Conservation (phyloP, 1,140 invertebrate genomes). For the Bombus affinis region DNA sequence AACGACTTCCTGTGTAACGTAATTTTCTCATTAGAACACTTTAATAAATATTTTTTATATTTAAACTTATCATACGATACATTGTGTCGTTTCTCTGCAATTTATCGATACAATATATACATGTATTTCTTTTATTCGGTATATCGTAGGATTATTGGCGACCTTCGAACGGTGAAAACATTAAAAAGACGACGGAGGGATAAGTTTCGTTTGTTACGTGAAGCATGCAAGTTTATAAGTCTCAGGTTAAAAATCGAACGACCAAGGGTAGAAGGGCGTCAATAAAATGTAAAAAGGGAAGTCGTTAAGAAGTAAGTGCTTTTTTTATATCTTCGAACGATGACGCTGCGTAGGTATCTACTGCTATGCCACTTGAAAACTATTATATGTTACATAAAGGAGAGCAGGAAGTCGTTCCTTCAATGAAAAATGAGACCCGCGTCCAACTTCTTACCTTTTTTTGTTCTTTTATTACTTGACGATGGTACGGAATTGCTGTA, state of each 20-base stretch:
- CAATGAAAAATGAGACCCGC: constrained; percentile 34
- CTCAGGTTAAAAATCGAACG: not conserved
- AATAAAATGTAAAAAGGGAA: constrained; percentile 41
- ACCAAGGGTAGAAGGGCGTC: not conserved
- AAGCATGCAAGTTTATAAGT: not conserved
- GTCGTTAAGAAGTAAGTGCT: constrained; percentile 33
- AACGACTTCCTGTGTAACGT: constrained; percentile 31
- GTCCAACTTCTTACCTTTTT: not conserved
- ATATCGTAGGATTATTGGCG: not conserved
- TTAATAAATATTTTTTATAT: not conserved
- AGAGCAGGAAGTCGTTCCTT: constrained; percentile 27
- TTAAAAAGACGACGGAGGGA: not conserved
- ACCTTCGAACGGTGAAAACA: not conserved
- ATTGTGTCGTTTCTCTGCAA: not conserved
- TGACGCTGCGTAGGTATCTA: constrained; percentile 9
- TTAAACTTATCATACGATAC: not conserved
- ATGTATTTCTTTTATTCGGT: not conserved
- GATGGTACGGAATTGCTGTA: not conserved
- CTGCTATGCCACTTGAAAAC: not conserved
- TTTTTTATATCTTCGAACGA: constrained; percentile 31
- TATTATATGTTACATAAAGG: constrained; percentile 31
- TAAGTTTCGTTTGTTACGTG: not conserved
- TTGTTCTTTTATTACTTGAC: not conserved
- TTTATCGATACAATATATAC: not conserved
- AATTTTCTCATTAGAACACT: constrained; percentile 24